Conservation (phyloP, 2,113 vertebrate species). For the Lutjanus erythropterus region DNA sequence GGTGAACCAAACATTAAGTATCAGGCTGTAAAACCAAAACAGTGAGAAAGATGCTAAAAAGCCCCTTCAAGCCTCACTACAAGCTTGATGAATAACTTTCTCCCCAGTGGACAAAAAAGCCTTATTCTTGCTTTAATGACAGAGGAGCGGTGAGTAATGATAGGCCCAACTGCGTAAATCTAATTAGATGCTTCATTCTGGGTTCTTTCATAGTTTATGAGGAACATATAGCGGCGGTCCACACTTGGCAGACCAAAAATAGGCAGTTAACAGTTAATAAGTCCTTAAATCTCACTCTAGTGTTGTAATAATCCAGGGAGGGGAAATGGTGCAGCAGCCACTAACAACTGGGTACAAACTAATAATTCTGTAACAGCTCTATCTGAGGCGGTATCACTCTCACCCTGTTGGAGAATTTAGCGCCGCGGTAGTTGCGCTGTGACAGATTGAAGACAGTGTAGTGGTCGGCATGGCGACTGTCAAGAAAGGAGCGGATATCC, state of each 20-base stretch:
- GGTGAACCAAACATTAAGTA: not conserved
- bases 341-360: not conserved
- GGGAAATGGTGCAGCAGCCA: not conserved
- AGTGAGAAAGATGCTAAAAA: not conserved
- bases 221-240: not conserved
- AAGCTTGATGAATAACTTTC: no score
- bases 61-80: no score
- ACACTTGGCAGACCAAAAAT: not conserved
- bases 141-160: not conserved
- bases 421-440: slow-evolving; percentile 95
- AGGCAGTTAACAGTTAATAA: not conserved
- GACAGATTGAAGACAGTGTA: slow-evolving; percentile 99
- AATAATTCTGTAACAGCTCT: not conserved
- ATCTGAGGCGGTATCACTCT: slow-evolving; percentile 55
- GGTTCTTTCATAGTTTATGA: not conserved
- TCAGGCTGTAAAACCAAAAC: not conserved
- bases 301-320: slow-evolving; percentile 5
- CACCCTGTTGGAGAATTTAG: slow-evolving; percentile 99
- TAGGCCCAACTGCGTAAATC: not conserved
- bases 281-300: not conserved
- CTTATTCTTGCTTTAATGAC: slow-evolving; percentile 1
- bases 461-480: slow-evolving; percentile 96
- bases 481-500: slow-evolving; percentile 96
- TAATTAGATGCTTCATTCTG: slow-evolving; percentile 18
- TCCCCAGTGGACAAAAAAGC: not conserved